Base-by-base conservation (phyloP, 2,888 invertebrate genomes). In the Anthophora plumipes region DNA sequence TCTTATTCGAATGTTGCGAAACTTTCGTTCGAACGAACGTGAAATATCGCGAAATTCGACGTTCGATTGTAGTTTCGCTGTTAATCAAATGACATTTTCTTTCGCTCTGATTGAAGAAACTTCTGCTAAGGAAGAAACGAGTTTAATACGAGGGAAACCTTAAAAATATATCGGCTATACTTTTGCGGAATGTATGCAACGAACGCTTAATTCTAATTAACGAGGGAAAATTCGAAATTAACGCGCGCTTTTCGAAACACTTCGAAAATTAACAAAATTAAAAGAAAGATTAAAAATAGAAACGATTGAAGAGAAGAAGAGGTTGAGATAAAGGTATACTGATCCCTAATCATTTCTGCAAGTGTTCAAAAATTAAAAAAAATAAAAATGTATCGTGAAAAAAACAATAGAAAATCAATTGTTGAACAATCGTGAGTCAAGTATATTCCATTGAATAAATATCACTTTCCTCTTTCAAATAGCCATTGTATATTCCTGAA, bases 51-150 rank as follows among this genome's bases (percentile, higher is more conserved):
- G 41, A n/a, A 71, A 39, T 52, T 71, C 48, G 39, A 48, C 52
- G 52, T 46, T 63, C 50, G 20, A 11, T 71, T 63, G 63, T 63
- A 52, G n/a, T 63, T 63, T 20, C 31, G 22, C n/a, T 69, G 37
- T 31, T 59, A 60, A 70, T 70, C 60, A 39, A 70, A 59, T 8
- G 60, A 70, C 48, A 61, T n/a, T n/a, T n/a, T n/a, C n/a, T n/a
- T n/a, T n/a, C n/a, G n/a, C n/a, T n/a, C n/a, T n/a, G n/a, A n/a
- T 70, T 22, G 50, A n/a, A 37, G 17, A 60, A 60, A 37, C 31
- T 48, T 12, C 7, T 39, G 60, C 12, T 31, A 60, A 70, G 20
- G 22, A 50, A 22, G 60, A 70, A 8, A 11, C 2, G 22, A 48
- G 17, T 48, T 41, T 31, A n/a, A 25, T 43, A 31, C 7, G 31